These are phyloP conservation scores for Myioborus melanocephalus DNA, from an alignment of 2,797 vertebrate species.

Conservation along the genomic window DNA sequence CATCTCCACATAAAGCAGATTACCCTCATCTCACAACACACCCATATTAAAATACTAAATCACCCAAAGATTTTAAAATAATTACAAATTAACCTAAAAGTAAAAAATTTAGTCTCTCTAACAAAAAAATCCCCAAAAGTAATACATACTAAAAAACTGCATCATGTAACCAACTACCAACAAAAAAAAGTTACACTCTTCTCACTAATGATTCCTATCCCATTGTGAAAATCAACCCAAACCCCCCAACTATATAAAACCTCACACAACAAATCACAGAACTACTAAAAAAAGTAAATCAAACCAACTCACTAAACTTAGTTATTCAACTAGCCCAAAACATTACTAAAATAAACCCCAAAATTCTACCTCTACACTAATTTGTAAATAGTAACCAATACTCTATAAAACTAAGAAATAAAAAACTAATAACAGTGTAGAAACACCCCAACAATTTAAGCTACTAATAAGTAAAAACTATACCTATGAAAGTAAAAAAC, in stretches of 20 bases:
- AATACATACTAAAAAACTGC: neutral
- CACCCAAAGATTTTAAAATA: neutral
- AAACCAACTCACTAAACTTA: neutral
- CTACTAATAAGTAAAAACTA: neutral
- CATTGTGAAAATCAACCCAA: neutral
- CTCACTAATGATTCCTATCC: neutral
- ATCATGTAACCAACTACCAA: neutral
- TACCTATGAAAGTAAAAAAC: neutral
- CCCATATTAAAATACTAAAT: neutral
- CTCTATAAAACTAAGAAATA: neutral
- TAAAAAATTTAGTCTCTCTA: neutral
- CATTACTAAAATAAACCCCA: neutral
- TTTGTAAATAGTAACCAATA: neutral
- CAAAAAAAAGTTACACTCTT: neutral
- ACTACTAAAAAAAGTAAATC: no score
- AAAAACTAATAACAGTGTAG: neutral
- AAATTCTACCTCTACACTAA: neutral
- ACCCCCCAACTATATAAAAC: neutral
- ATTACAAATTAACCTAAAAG: neutral
- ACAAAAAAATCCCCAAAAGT: neutral
- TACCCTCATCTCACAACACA: neutral
- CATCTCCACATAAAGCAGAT: neutral
- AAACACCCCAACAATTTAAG: neutral
- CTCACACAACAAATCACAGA: neutral
- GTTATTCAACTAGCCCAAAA: neutral